Evolutionary conservation across 2,113 vertebrate genomes (phyloP), one percentile per base, ranked within the genome.

Genomic region (Spheniscus mendiculus): DNA sequence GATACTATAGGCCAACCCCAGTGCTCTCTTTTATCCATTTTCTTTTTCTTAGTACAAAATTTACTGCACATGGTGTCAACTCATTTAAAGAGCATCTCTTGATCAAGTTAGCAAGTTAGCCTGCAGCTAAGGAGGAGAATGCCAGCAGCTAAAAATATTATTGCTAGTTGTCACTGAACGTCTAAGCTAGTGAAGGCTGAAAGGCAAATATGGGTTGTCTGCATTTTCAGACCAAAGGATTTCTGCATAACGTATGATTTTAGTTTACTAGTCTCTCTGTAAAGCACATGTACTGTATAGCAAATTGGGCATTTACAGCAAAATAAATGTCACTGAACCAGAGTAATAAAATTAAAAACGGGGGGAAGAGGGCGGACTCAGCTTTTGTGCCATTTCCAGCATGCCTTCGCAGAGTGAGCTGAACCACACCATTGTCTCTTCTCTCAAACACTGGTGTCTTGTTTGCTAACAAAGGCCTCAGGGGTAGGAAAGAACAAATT

Each of bases 381-480:
- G 83, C 80, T 72, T 44, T 53, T 70, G 83, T 16, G 0, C 58
- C 67, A 83, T 70, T 96, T 97, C 66, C 84, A 94, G 91, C 8
- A 5, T 0, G 77, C 87, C 81, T 87, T 84, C 0, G 0, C 70
- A 65, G 86, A 27, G 26, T 0, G 23, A 92, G 83, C 63, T 95
- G 87, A 96, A 79, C 93, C 53, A 58, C 63, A 40, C 65, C 91
- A 96, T 91, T 96, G 97, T 96, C 66, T 94, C 58, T 89, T 3
- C 47, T 36, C 58, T 65, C 63, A 80, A 70, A 95, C 89, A 94
- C 84, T 93, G 89, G 61, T 1, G 2, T 84, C 94, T 92, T 97
- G 95, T 96, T 96, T 42, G 78, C 70, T 79, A 85, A 94, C 91
- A 95, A 91, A 95, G 84, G 71, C 81, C 89, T 88, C 1, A 1